Base-by-base conservation (phyloP, 1,140 invertebrate species). In the Tachypleus tridentatus region DNA sequence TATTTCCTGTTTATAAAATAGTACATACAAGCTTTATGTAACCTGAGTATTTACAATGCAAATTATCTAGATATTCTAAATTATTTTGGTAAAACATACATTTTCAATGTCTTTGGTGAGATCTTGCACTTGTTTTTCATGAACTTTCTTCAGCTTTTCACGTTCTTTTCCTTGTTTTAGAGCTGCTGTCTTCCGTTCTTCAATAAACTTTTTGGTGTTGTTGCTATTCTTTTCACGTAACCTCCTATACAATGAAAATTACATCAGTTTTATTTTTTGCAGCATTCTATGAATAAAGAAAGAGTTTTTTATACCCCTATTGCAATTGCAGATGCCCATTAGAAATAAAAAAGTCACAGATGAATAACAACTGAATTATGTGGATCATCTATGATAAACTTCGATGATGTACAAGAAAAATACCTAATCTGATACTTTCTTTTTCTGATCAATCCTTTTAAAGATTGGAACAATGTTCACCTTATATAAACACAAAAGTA, bases 171-270 rank as follows among this genome's bases (percentile, higher is more conserved):
- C 86, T 74, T 98, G 95, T 73, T 95, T 91, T 70, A 93, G 89
- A 62, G 88, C 87, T n/a, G 82, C 78, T 51, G 81, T 77, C 73
- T 91, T 97, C 60, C 93, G 83, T 77, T 99, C 96, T 72, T 99
- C 97, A 81, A 98, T 89, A 74, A 99, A 99, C 73, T 95, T 93
- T 77, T 99, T 99, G 11, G 94, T 96, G 76, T 99, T 99, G 74
- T 98, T 98, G 73, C 98, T 93, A 73, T 98, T 97, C 72, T 98
- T 92, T 77, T 99, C 97, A 66, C 93, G 82, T 54, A 84, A 75
- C 54, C 83, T 74, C 71, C 82, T 80, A 29, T 29, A 29, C 29
- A 29, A 29, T 29, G 59, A 1, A 58, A 62, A 63, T 9, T 47
- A 65, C 9, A 61, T 3, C 5, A 11, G 4, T 69, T 3, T 4